Percentiles rank a stretch among this genome's conserved stretches.
phyloP scores from a whole-genome alignment of 2,113 vertebrate species.

The Rhadina sibilatrix region DNA sequence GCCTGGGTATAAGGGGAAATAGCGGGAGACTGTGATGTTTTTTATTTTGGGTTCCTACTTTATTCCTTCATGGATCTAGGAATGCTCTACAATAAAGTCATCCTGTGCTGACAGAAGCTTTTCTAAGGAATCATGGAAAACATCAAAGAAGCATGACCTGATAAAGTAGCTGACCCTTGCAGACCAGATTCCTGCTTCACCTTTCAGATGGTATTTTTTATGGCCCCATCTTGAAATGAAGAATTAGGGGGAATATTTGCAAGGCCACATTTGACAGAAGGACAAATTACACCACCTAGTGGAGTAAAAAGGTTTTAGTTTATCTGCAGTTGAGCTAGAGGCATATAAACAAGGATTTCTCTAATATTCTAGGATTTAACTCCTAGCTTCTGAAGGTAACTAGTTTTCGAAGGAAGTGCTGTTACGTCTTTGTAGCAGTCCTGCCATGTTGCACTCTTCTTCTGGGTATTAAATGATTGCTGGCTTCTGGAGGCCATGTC shows the following conservation, averaged over 20 bases:
- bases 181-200: not conserved
- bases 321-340: not conserved
- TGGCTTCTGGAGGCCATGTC: not conserved
- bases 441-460: not conserved
- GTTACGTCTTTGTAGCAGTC: not conserved
- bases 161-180: not conserved
- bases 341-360: not conserved
- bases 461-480: not conserved
- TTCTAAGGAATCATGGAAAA: not conserved
- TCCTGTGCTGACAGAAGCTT: not conserved
- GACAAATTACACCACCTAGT: slow-evolving; percentile 47
- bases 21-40: accelerated
- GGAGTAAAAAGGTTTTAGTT: not conserved
- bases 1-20: not conserved
- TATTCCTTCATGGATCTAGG: not conserved
- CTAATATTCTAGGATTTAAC: not conserved
- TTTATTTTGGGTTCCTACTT: not conserved
- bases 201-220: not conserved
- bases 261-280: not conserved
- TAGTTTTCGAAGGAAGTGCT: not conserved
- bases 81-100: not conserved
- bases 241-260: not conserved
- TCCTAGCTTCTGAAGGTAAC: not conserved
- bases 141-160: not conserved
- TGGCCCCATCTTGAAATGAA: not conserved